Evolutionary conservation across 1,140 invertebrate genomes (phyloP).

Genomic region (Caerostris extrusa): DNA sequence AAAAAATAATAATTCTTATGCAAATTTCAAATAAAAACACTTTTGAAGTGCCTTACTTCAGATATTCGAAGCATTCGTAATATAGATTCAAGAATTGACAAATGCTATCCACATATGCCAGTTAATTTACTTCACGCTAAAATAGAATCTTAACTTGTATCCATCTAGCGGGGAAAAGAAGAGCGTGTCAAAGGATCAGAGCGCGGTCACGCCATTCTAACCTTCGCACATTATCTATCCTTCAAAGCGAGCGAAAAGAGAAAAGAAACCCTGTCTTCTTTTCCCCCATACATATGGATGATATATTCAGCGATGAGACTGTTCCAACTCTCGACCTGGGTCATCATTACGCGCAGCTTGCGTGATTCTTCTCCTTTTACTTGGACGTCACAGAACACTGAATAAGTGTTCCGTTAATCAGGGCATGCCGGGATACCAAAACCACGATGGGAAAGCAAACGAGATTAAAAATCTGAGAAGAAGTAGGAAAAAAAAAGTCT

Average conservation of each 20-base stretch:
- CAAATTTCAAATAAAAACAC: no score
- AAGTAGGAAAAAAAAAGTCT: neutral
- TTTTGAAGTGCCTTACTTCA: no score
- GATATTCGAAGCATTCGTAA: no score
- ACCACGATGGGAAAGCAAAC: neutral
- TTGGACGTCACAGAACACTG: conserved; percentile 23
- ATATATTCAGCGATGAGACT: conserved; percentile 45
- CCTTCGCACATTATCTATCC: conserved; percentile 5
- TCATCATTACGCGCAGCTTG: conserved; percentile 11
- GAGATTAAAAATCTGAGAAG: conserved; percentile 19
- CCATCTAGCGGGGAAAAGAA: neutral
- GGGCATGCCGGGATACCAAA: neutral
- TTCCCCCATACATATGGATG: conserved; percentile 56
- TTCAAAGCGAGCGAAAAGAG: conserved; percentile 20
- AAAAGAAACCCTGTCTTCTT: conserved; percentile 6
- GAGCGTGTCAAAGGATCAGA: conserved; percentile 40
- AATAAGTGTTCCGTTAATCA: conserved; percentile 51
- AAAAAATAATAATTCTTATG: no score
- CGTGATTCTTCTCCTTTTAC: conserved; percentile 42
- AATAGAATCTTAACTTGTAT: neutral
- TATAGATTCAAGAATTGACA: no score
- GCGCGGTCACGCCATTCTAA: conserved; percentile 51
- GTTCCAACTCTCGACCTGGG: conserved; percentile 4
- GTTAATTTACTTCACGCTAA: no score
- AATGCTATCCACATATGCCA: no score